Conservation (phyloP, 53 echinoderm and acorn worm genomes). For the Astropecten irregularis region DNA sequence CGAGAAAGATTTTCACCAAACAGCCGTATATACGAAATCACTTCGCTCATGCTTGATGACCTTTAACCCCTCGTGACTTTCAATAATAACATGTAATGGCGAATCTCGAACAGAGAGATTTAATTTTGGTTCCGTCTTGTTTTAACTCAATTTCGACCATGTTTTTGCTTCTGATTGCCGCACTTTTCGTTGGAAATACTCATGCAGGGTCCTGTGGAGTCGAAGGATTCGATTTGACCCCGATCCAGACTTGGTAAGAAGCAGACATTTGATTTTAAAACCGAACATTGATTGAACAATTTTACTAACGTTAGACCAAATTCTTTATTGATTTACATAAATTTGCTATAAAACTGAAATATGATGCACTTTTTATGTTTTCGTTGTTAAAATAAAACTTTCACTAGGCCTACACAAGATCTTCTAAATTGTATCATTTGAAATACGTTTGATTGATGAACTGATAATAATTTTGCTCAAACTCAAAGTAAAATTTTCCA, state of each 20-base stretch:
- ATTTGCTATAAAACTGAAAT: no score
- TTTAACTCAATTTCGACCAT: neutral
- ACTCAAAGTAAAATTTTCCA: no score
- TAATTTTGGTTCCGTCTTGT: neutral
- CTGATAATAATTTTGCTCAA: no score
- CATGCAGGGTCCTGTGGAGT: neutral
- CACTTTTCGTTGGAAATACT: neutral
- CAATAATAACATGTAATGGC: slow-evolving; percentile 64
- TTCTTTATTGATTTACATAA: no score
- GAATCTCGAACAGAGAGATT: neutral
- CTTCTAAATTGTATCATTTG: no score
- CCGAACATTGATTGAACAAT: neutral
- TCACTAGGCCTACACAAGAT: no score
- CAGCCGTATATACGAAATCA: neutral
- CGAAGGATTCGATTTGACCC: slow-evolving; percentile 36
- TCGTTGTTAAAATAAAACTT: no score
- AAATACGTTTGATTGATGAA: no score
- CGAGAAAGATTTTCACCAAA: neutral
- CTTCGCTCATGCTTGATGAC: neutral
- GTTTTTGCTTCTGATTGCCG: neutral
- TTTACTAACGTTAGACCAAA: no score
- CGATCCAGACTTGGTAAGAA: slow-evolving; percentile 50
- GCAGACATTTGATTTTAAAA: neutral
- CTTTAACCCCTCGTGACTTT: slow-evolving; percentile 7
- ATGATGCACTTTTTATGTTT: no score